phyloP scores from a whole-genome alignment of 2,888 invertebrate species.

The Gymnoscelis rufifasciata region DNA sequence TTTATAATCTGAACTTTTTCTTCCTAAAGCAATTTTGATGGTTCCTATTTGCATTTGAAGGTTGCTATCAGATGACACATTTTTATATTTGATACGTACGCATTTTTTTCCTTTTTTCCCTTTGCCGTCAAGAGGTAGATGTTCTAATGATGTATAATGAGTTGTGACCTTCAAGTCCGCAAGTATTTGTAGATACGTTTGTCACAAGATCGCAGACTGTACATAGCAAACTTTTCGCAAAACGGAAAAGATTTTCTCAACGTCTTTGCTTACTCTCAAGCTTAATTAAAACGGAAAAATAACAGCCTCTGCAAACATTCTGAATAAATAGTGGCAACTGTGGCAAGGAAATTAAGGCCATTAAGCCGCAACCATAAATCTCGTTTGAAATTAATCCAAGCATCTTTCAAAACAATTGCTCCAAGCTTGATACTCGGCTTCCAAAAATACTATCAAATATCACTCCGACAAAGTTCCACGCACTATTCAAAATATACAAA shows the following conservation, averaged over 20 bases:
- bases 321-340: slow-evolving; percentile 13
- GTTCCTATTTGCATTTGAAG: too few species aligned
- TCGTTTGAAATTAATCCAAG: slow-evolving; percentile 36
- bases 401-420: slow-evolving; percentile 41
- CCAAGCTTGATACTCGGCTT: slow-evolving; percentile 34
- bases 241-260: neutral
- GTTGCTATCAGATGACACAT: too few species aligned
- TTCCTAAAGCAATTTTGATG: too few species aligned
- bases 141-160: too few species aligned
- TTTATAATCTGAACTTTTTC: too few species aligned
- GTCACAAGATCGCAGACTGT: too few species aligned
- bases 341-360: slow-evolving; percentile 29
- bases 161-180: too few species aligned
- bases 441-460: slow-evolving; percentile 41
- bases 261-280: neutral
- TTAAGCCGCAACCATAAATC: slow-evolving; percentile 35
- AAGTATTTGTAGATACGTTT: too few species aligned
- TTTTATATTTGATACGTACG: too few species aligned
- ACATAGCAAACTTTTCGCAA: neutral
- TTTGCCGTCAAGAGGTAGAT: too few species aligned
- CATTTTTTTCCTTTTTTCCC: too few species aligned
- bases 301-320: slow-evolving; percentile 17
- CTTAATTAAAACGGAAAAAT: slow-evolving; percentile 17
- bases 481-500: slow-evolving; percentile 25
- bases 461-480: slow-evolving; percentile 38